Conservation (phyloP, 2,888 invertebrate genomes). For the Polymixis flavicincta region DNA sequence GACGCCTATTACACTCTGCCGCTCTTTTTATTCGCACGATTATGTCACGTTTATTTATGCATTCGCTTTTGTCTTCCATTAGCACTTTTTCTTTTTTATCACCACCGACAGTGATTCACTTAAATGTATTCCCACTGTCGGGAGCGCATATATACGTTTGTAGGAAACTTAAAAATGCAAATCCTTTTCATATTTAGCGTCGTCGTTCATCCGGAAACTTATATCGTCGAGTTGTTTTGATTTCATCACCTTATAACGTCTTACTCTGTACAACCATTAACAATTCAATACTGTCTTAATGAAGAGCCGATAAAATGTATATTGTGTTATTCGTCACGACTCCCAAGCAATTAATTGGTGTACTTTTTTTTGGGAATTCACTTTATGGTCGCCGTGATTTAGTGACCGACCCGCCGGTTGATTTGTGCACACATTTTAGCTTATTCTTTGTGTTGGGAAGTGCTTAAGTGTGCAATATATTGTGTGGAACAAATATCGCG, state of each 20-base stretch:
- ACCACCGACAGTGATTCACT: conserved; percentile 79
- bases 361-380: conserved; percentile 82
- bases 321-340: conserved; percentile 86
- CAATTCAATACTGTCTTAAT: conserved; percentile 88
- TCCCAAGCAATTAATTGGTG: conserved; percentile 84
- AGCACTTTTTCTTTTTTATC: conserved; percentile 82
- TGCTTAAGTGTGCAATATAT: conserved; percentile 86
- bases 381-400: conserved; percentile 85
- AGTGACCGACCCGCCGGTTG: conserved; percentile 80
- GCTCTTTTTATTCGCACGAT: conserved; percentile 83
- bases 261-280: conserved; percentile 85
- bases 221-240: conserved; percentile 81
- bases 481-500: conserved; percentile 83
- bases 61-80: conserved; percentile 89
- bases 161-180: conserved; percentile 73
- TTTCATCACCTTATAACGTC: conserved; percentile 86
- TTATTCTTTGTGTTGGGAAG: conserved; percentile 83
- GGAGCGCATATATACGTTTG: conserved; percentile 73
- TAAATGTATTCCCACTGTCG: conserved; percentile 76
- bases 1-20: conserved; percentile 76
- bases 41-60: conserved; percentile 88
- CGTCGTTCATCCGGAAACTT: conserved; percentile 78
- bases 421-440: conserved; percentile 85
- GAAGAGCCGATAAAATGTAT: conserved; percentile 89
- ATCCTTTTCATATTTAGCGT: conserved; percentile 71